Conservation (phyloP, 2,888 invertebrate species). For the Thereva nobilitata region DNA sequence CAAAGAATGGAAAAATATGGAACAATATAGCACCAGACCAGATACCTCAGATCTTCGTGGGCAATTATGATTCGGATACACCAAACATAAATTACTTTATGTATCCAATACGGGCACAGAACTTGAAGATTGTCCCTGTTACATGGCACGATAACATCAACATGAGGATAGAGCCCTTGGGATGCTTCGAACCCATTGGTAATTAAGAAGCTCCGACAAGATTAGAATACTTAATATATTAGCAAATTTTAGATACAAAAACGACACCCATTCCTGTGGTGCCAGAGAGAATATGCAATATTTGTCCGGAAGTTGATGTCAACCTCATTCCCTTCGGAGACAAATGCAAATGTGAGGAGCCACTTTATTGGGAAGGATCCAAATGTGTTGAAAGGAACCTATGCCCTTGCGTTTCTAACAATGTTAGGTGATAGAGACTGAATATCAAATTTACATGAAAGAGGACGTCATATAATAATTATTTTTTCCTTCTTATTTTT, state of each 20-base stretch:
- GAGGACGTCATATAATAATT: constrained; percentile 18
- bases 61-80: constrained; percentile 70
- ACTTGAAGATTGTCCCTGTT: constrained; percentile 71
- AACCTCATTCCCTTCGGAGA: constrained; percentile 44
- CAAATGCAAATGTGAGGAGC: constrained; percentile 62
- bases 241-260: constrained; percentile 43
- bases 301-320: constrained; percentile 63
- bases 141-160: constrained; percentile 76
- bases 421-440: constrained; percentile 60
- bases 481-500: constrained; percentile 51
- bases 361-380: constrained; percentile 73
- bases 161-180: constrained; percentile 74
- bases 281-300: constrained; percentile 36
- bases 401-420: constrained; percentile 78
- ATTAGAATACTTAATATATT: constrained; percentile 4
- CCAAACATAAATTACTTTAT: constrained; percentile 68
- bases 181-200: constrained; percentile 77
- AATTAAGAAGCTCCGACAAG: constrained; percentile 50
- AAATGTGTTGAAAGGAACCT: constrained; percentile 71
- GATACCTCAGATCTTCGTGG: constrained; percentile 67
- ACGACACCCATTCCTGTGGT: constrained; percentile 42
- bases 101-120: constrained; percentile 73
- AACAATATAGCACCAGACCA: constrained; percentile 65
- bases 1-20: constrained; percentile 72
- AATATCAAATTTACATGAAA: not conserved